Evolutionary conservation across 2,888 invertebrate genomes (phyloP).

Genomic region (Neria commutata): DNA sequence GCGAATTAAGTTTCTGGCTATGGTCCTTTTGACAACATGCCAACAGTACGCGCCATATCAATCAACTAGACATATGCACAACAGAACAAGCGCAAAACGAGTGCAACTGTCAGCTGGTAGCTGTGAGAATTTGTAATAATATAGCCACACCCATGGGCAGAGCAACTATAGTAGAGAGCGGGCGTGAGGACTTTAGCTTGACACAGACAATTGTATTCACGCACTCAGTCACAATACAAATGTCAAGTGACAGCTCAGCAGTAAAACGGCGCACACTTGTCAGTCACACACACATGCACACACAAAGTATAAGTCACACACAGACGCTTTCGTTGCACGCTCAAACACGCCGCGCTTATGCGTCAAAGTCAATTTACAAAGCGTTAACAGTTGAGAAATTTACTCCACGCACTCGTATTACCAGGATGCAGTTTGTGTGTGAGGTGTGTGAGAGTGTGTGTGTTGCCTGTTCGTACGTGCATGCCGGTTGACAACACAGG

Average conservation of each 20-base stretch:
- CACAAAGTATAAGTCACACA: not conserved
- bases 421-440: too few species aligned
- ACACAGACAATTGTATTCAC: constrained; percentile 41
- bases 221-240: constrained; percentile 4
- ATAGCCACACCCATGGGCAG: not conserved
- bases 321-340: not conserved
- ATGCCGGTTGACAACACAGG: not conserved
- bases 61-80: constrained; percentile 10
- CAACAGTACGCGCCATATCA: constrained; percentile 32
- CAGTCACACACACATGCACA: not conserved
- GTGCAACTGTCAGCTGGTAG: too few species aligned
- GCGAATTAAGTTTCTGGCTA: not conserved
- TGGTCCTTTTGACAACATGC: too few species aligned
- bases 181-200: constrained; percentile 35
- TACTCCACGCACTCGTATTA: constrained; percentile 55
- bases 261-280: not conserved
- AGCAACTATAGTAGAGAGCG: not conserved
- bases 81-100: not conserved
- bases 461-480: not conserved
- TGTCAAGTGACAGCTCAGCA: constrained; percentile 15
- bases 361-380: constrained; percentile 53
- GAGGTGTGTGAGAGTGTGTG: not conserved
- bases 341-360: constrained; percentile 40
- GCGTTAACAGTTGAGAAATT: constrained; percentile 51
- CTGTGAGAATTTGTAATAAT: too few species aligned